phyloP scores from a whole-genome alignment of 2,888 invertebrate species.

The Drosophila histrio region DNA sequence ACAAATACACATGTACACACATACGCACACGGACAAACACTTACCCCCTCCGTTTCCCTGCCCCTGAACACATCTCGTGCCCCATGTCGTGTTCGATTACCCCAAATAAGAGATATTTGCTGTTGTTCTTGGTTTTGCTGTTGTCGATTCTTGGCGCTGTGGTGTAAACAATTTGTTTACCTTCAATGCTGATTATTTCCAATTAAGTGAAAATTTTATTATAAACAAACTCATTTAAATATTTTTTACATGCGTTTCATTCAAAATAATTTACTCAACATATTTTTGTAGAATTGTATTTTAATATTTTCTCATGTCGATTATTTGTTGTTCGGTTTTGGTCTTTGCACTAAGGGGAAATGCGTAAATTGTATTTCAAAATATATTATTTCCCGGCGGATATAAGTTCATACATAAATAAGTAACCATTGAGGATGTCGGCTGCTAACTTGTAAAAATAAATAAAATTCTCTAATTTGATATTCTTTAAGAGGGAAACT shows the following conservation, averaged over 20 bases:
- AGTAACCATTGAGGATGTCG: constrained; percentile 51
- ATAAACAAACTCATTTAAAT: constrained; percentile 78
- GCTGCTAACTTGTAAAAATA: constrained; percentile 47
- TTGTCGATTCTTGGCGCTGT: constrained; percentile 30
- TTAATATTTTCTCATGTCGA: constrained; percentile 60
- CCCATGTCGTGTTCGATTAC: constrained; percentile 78
- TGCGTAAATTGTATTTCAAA: constrained; percentile 60
- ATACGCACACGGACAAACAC: constrained; percentile 6
- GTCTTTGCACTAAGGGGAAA: constrained; percentile 51
- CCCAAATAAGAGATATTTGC: constrained; percentile 66
- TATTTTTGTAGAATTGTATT: constrained; percentile 43
- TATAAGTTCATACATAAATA: constrained; percentile 34
- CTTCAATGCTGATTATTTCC: constrained; percentile 74
- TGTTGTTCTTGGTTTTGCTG: constrained; percentile 16
- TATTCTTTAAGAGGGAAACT: neutral
- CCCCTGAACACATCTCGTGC: constrained; percentile 41
- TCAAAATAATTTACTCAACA: constrained; percentile 69
- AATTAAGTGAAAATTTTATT: constrained; percentile 81
- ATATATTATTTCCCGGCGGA: constrained; percentile 62
- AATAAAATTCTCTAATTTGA: constrained; percentile 41
- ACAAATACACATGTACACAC: constrained; percentile 10
- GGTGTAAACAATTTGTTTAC: constrained; percentile 63
- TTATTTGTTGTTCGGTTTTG: constrained; percentile 32
- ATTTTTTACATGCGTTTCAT: constrained; percentile 69
- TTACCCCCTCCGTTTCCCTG: neutral